Base-by-base conservation (phyloP, 2,888 invertebrate species). In the Tenodera sinensis region DNA sequence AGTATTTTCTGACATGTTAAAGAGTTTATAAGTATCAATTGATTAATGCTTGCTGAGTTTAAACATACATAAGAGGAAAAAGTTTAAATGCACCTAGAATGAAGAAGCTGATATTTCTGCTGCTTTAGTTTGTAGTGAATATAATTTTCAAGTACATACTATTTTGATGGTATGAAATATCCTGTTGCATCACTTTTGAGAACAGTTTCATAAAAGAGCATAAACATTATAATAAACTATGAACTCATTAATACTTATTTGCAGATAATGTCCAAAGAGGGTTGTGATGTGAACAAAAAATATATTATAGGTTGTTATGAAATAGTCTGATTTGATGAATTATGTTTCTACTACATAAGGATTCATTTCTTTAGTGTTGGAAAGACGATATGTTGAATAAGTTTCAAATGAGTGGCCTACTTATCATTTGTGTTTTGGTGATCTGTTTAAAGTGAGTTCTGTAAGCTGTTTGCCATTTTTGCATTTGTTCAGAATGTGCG, bases 1-100 rank as follows among this genome's bases (percentile, higher is more conserved):
- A 85, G 85, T 85, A 85, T 85, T 85, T 83, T 83, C 83, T 83
- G 83, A 83, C 14, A 27, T 28, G 83, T 83, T 85, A 85, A 85
- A 85, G 85, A 85, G 85, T 85, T 85, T 85, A 85, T 85, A 85
- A 71, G 54, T 71, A 71, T 71, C 25, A 25, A 71, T 71, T 71
- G 54, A 71, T 71, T 71, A 71, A 71, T 71, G 54, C 54, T 71
- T 71, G 54, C 54, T 71, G 54, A 71, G 54, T 71, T 71, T 20
- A 71, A 71, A 71, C 54, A 71, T 71, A 71, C 54, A 71, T 71
- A 71, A 20, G 54, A 71, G 20, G 54, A 71, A 15, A 20, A 71
- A 71, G 54, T 71, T 71, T 15, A 71, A 71, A 71, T 20, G 54
- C 54, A 71, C 54, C 54, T 71, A 71, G 54, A 20, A 14, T 71